phyloP scores from a whole-genome alignment of 2,888 invertebrate species.

The Drosophila acutilabella region DNA sequence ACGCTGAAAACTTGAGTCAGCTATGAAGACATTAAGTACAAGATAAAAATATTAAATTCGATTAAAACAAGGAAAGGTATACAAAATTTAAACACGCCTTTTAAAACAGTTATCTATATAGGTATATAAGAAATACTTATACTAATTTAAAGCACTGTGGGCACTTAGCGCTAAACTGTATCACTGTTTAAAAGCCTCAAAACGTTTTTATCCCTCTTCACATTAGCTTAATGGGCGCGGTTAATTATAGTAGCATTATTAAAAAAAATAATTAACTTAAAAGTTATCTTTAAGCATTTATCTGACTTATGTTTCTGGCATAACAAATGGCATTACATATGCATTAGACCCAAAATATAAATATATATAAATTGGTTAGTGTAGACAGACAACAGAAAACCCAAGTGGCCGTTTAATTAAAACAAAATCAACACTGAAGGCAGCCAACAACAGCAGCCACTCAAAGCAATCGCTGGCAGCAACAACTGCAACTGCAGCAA shows the following conservation, averaged over 20 bases:
- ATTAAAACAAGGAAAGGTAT: background rate
- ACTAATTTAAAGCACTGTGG: no score
- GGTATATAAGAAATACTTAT: no score
- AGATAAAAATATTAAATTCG: background rate
- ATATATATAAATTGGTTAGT: conserved; percentile 7
- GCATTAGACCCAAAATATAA: conserved; percentile 5
- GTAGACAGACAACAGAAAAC: conserved; percentile 40
- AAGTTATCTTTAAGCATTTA: background rate
- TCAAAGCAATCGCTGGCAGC: conserved; percentile 21
- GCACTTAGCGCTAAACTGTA: no score
- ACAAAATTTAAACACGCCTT: background rate
- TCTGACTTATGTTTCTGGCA: background rate
- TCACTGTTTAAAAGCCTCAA: background rate
- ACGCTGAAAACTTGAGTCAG: conserved; percentile 28
- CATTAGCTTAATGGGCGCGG: background rate
- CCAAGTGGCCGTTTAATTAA: conserved; percentile 65
- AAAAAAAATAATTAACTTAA: background rate
- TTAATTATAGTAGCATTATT: background rate
- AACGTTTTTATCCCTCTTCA: background rate
- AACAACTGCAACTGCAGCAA: conserved; percentile 19
- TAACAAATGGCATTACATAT: conserved; percentile 27
- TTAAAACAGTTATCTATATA: no score
- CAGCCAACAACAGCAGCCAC: conserved; percentile 18
- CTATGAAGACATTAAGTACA: background rate
- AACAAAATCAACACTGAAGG: conserved; percentile 64